Evolutionary conservation across 2,113 vertebrate genomes (phyloP).

Genomic region (Alexandromys fortis): DNA sequence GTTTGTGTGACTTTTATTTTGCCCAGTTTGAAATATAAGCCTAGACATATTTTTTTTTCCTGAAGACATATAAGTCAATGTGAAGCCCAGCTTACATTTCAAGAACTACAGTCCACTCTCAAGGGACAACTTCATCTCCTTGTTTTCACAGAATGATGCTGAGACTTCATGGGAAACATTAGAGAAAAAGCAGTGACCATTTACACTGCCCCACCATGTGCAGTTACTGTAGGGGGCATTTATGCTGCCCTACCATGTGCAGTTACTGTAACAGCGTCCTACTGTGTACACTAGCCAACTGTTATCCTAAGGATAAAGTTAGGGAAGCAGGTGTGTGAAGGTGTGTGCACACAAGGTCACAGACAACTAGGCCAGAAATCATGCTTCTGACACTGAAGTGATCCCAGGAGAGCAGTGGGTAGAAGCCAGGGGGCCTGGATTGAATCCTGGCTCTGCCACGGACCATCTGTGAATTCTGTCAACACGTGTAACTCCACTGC

Average conservation of each 20-base stretch:
- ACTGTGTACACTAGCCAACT: neutral
- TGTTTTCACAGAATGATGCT: neutral
- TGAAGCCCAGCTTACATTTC: neutral
- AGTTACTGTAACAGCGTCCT: neutral
- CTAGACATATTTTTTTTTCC: constrained; percentile 43
- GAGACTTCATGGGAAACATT: neutral
- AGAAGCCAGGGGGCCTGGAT: neutral
- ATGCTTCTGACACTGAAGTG: constrained; percentile 3
- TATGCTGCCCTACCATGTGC: neutral
- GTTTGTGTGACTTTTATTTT: constrained; percentile 25
- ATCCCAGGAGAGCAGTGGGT: constrained; percentile 7
- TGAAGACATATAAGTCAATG: neutral
- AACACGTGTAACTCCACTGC: neutral
- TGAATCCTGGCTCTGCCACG: constrained; percentile 15
- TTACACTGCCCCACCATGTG: neutral
- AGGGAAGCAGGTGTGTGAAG: neutral
- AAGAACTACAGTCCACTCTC: neutral
- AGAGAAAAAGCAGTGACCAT: neutral
- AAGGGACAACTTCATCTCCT: neutral
- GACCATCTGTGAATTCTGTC: constrained; percentile 33
- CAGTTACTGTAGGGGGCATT: neutral
- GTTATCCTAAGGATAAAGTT: constrained; percentile 26
- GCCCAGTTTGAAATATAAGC: neutral
- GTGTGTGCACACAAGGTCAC: neutral
- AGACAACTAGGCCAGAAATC: neutral